Percentiles rank a stretch among this genome's conserved stretches.
These are phyloP conservation scores for Lathamus discolor DNA, from an alignment of 2,113 vertebrate genomes.

Conservation along the genomic window DNA sequence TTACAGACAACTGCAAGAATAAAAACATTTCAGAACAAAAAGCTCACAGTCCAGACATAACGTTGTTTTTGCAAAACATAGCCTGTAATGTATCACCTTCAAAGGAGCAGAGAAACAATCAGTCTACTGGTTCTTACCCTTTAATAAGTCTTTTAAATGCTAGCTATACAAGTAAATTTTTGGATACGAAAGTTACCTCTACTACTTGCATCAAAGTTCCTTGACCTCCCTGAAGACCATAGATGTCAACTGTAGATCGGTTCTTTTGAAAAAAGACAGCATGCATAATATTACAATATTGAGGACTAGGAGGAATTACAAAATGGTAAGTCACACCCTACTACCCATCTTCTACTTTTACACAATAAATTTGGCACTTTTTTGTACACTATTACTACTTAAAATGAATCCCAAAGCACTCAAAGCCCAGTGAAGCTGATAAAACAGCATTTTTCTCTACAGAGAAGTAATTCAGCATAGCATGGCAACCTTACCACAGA, in stretches of 20 bases:
- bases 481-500: not conserved
- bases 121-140: not conserved
- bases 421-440: not conserved
- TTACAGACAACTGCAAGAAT: not conserved
- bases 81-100: not conserved
- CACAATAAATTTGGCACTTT: not conserved
- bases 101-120: not conserved
- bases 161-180: not conserved
- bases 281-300: not conserved
- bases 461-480: not conserved
- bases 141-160: not conserved
- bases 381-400: not conserved
- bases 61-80: not conserved
- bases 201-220: not conserved
- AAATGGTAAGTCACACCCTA: not conserved
- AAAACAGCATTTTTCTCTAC: not conserved
- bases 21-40: not conserved
- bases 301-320: not conserved
- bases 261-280: not conserved
- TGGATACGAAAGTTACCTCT: not conserved
- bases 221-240: not conserved
- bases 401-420: not conserved
- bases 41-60: not conserved
- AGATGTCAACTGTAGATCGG: not conserved
- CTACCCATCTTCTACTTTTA: not conserved